phyloP scores from a whole-genome alignment of 2,888 invertebrate species.

The Noctua pronuba region DNA sequence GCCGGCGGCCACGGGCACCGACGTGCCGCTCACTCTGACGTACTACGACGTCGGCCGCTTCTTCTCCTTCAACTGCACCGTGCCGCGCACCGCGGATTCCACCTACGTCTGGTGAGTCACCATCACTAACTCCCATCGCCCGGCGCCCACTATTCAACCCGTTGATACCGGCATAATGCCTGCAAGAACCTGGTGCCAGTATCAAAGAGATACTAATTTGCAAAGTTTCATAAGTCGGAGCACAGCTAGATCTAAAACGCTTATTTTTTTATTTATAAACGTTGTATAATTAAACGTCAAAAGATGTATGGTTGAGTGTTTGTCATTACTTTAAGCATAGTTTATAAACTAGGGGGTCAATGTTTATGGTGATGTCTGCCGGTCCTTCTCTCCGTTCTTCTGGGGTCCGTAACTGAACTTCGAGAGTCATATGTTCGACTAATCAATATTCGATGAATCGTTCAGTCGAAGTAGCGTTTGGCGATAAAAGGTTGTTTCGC shows the following conservation, averaged over 20 bases:
- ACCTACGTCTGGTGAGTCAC: conserved; percentile 73
- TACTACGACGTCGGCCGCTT: conserved; percentile 74
- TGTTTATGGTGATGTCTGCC: not conserved
- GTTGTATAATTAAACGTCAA: no score
- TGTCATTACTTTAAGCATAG: no score
- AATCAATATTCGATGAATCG: no score
- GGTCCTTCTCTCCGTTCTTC: no score
- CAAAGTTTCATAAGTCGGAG: not conserved
- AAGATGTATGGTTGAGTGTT: no score
- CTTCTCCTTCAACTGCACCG: conserved; percentile 77
- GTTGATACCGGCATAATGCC: not conserved
- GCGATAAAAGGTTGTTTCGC: no score
- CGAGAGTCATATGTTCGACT: no score
- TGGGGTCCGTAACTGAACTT: no score
- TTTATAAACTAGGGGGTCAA: not conserved
- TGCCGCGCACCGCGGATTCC: conserved; percentile 60
- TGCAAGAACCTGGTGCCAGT: not conserved
- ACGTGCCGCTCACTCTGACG: conserved; percentile 39
- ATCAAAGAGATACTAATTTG: not conserved
- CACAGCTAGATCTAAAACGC: no score
- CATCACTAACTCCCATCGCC: not conserved
- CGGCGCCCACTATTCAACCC: not conserved
- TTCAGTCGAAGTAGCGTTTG: no score
- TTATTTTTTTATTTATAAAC: no score
- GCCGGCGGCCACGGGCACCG: conserved; percentile 19